A percentile compares a stretch with the other conserved stretches of the same genome.
Evolutionary conservation across 2,113 vertebrate species (phyloP).

Genomic region (Stigmatopora argus): DNA sequence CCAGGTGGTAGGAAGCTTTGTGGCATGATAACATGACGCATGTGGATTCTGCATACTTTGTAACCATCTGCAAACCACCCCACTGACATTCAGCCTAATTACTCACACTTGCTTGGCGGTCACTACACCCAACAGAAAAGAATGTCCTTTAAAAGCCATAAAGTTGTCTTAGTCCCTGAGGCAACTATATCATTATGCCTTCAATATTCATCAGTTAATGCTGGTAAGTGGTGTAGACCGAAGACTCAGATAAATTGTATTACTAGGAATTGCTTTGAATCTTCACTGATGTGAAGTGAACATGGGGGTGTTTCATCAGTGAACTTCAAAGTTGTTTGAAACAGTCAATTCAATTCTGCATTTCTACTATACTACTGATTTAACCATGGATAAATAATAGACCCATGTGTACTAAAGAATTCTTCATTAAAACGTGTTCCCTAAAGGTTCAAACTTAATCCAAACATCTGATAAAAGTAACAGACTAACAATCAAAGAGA

Average conservation of each 20-base stretch:
- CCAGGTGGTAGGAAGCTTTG: constrained; percentile 18
- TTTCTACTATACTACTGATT: background rate
- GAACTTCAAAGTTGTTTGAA: background rate
- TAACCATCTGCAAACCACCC: constrained; percentile 53
- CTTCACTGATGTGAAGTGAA: constrained; percentile 16
- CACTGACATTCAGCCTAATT: constrained; percentile 70
- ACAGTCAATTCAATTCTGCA: background rate
- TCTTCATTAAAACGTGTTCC: too few relatives aligned
- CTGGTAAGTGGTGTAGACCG: constrained; percentile 1
- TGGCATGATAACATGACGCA: constrained; percentile 49
- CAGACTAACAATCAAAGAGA: too few relatives aligned
- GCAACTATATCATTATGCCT: constrained; percentile 36
- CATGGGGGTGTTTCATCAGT: constrained; percentile 10
- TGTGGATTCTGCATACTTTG: constrained; percentile 44
- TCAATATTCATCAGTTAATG: constrained; percentile 25
- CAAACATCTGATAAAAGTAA: too few relatives aligned
- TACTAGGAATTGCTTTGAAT: constrained; percentile 23
- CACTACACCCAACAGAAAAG: constrained; percentile 56
- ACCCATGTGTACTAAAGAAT: too few relatives aligned
- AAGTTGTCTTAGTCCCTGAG: constrained; percentile 51
- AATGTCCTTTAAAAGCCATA: constrained; percentile 61
- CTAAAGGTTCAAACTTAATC: too few relatives aligned
- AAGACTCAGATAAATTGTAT: constrained; percentile 19
- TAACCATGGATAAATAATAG: background rate
- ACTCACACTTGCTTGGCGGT: constrained; percentile 62